Evolutionary conservation across 1,140 invertebrate species (phyloP), one percentile per base, ranked within the genome.

Genomic region (Chironomus striatipennis): DNA sequence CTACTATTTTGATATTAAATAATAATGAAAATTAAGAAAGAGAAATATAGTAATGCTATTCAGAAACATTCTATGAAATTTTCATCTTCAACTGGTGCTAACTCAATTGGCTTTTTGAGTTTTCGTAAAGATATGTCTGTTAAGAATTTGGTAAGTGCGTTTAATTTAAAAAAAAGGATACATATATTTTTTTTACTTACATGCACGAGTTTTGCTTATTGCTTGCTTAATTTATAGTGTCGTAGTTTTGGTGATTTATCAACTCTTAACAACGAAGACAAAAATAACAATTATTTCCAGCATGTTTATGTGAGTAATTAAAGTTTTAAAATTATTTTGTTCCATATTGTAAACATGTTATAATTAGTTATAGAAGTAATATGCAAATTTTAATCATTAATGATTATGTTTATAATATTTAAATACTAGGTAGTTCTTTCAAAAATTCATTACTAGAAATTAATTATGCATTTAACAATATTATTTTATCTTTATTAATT

Each of bases 221-320:
- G n/a, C 70, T 73, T 74, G 43, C 10, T 34, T 74, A 78, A 80
- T 79, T 83, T 82, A 82, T 82, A 88, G 87, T 86, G 87, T 83
- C 85, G 86, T 79, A 87, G 86, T 83, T 88, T 87, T 80, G 86
- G 86, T 77, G 86, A 88, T 83, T 83, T 88, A 78, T 86, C 85
- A 77, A 85, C 84, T 80, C 83, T 86, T 75, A 83, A 79, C 43
- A 84, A 84, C 77, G 83, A 81, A 78, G 82, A 81, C 77, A 79
- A 81, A 75, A 76, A 77, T 76, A 75, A 77, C 57, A 76, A 78
- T 42, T 76, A 77, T 76, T 78, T 78, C 76, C 73, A 77, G 47
- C 77, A 79, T 79, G 42, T 72, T 73, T 73, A 75, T 74, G 74
- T 78, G 77, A 73, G 74, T 78, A 75, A 75, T 77, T 67, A 8